These are phyloP conservation scores for Hypsopygia costalis DNA, from an alignment of 2,888 invertebrate species.

Conservation along the genomic window DNA sequence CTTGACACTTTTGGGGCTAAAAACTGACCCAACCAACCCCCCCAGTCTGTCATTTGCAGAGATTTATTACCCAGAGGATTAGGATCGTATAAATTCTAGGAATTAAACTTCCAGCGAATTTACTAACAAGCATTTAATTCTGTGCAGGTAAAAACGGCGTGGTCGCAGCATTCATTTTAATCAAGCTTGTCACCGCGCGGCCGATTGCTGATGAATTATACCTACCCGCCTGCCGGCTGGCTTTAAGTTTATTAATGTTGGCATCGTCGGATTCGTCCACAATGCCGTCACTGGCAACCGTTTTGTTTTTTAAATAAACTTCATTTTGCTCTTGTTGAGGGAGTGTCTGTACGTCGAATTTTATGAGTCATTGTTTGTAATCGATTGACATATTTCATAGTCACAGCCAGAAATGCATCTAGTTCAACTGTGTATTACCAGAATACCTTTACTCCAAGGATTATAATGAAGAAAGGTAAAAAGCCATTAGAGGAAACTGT, in stretches of 20 bases:
- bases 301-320: not conserved
- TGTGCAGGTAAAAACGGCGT: slow-evolving; percentile 42
- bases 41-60: slow-evolving; percentile 5
- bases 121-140: slow-evolving; percentile 48
- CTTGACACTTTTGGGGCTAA: not conserved
- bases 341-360: too few species aligned
- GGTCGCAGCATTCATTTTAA: slow-evolving; percentile 49
- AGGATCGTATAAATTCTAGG: slow-evolving; percentile 44
- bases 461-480: too few species aligned
- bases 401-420: too few species aligned
- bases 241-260: slow-evolving; percentile 14
- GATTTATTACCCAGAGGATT: slow-evolving; percentile 28
- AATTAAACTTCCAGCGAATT: slow-evolving; percentile 32
- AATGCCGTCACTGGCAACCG: not conserved
- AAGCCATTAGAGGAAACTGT: too few species aligned
- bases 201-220: slow-evolving; percentile 50
- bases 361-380: too few species aligned
- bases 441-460: too few species aligned
- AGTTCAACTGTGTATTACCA: too few species aligned
- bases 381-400: too few species aligned
- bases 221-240: slow-evolving; percentile 15
- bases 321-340: too few species aligned
- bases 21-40: not conserved
- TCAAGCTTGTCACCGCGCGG: slow-evolving; percentile 43
- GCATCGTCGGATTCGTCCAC: slow-evolving; percentile 8